phyloP scores from a whole-genome alignment of 1,140 invertebrate genomes.

The Helicoverpa zea region DNA sequence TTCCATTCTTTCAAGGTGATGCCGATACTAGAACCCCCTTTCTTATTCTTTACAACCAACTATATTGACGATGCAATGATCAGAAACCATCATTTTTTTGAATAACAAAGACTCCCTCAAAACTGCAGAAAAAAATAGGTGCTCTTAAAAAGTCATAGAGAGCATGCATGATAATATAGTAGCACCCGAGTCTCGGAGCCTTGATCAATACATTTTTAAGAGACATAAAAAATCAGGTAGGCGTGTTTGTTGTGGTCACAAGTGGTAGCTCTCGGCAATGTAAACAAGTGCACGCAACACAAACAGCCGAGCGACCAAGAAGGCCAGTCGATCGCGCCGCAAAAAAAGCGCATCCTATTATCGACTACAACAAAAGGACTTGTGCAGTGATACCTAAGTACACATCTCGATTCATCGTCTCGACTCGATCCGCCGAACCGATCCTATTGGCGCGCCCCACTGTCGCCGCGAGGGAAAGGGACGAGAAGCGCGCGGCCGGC shows the following conservation, averaged over 20 bases:
- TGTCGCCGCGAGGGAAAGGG: conserved; percentile 79
- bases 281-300: conserved; percentile 72
- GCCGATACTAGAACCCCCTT: conserved; percentile 19
- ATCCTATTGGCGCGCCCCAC: conserved; percentile 85
- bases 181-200: conserved; percentile 2
- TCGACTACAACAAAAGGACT: conserved; percentile 86
- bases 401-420: conserved; percentile 86
- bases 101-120: not conserved
- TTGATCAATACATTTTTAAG: conserved; percentile 39
- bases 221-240: conserved; percentile 47
- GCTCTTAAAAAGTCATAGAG: too few relatives aligned
- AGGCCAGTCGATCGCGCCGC: conserved; percentile 78
- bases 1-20: conserved; percentile 76
- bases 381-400: conserved; percentile 86
- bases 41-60: conserved; percentile 37
- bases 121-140: not conserved
- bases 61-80: conserved; percentile 12
- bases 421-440: conserved; percentile 83
- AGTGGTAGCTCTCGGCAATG: conserved; percentile 47
- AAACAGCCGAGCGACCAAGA: conserved; percentile 60
- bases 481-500: conserved; percentile 57
- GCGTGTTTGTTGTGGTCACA: conserved; percentile 54
- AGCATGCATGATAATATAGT: conserved; percentile 13
- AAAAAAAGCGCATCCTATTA: conserved; percentile 86
- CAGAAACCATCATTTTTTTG: not conserved